These are phyloP conservation scores for Sorex araneus DNA, from an alignment of 2,113 vertebrate species.

Conservation along the genomic window DNA sequence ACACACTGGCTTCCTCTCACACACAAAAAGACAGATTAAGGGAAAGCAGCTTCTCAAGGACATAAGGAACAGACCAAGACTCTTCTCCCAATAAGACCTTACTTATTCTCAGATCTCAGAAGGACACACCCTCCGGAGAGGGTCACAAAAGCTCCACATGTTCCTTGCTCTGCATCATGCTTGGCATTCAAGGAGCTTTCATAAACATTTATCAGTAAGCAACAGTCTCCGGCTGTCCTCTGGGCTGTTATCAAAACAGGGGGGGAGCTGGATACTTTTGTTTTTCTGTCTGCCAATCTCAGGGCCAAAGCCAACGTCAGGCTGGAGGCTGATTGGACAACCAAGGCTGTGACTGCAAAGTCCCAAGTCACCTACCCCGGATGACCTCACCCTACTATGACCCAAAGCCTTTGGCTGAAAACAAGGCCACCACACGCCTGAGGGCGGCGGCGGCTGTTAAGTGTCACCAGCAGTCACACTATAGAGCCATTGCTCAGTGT, in stretches of 20 bases:
- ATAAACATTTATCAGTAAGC: conserved; percentile 60
- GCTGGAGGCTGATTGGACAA: conserved; percentile 7
- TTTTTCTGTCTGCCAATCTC: conserved; percentile 1
- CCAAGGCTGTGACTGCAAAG: conserved; percentile 37
- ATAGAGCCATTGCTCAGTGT: rapidly evolving
- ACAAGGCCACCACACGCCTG: conserved; percentile 9
- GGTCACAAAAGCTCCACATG: not conserved
- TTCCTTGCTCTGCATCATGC: not conserved
- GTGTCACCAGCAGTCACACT: rapidly evolving
- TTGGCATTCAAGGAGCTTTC: conserved; percentile 9
- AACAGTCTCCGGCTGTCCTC: conserved; percentile 28
- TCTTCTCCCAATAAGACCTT: conserved; percentile 9
- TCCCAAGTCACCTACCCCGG: conserved; percentile 59
- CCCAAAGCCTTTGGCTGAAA: conserved; percentile 57
- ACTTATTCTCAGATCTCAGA: not conserved
- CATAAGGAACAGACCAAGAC: not conserved
- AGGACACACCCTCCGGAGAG: not conserved
- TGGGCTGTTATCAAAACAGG: conserved; percentile 15
- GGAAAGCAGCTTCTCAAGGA: not conserved
- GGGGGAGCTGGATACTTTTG: conserved; percentile 53
- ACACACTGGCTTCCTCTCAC: not conserved
- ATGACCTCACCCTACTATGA: conserved; percentile 73
- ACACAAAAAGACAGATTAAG: not conserved
- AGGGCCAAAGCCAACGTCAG: conserved; percentile 26
- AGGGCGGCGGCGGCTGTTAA: not conserved